Evolutionary conservation across 1,140 invertebrate genomes (phyloP).

Genomic region (Hermatobates lingyangjiaoensis): DNA sequence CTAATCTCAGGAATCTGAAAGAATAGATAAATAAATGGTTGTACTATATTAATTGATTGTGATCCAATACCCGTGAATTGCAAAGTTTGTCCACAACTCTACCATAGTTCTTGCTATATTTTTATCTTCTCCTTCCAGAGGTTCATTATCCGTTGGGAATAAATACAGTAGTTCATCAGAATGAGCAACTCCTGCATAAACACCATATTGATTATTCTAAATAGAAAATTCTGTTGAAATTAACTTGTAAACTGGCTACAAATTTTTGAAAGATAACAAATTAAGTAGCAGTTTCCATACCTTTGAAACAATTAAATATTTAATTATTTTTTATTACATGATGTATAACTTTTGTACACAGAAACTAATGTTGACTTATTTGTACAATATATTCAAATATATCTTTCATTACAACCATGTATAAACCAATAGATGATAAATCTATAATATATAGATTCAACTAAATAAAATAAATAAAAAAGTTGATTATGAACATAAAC

Average conservation of each 20-base stretch:
- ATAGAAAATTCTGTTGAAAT: no score
- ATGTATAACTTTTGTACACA: no score
- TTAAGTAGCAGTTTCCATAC: background rate
- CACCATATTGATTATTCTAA: background rate
- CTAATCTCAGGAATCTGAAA: background rate
- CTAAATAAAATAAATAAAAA: no score
- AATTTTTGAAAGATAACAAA: background rate
- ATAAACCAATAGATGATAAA: no score
- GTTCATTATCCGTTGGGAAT: constrained; percentile 21
- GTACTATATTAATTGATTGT: background rate
- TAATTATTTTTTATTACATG: background rate
- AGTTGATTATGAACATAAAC: no score
- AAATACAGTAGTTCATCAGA: constrained; percentile 29
- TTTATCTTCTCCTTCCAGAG: constrained; percentile 21
- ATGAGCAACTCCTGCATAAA: constrained; percentile 25
- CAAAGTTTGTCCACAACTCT: constrained; percentile 27
- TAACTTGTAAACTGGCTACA: background rate
- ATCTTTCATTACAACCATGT: no score
- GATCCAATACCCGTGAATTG: constrained; percentile 20
- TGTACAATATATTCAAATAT: no score
- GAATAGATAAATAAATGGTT: background rate
- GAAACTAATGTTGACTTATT: no score
- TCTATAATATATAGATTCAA: no score
- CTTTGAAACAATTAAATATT: background rate
- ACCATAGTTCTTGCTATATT: constrained; percentile 26